Conservation (phyloP, 2,113 vertebrate species). For the Blennius ocellaris region DNA sequence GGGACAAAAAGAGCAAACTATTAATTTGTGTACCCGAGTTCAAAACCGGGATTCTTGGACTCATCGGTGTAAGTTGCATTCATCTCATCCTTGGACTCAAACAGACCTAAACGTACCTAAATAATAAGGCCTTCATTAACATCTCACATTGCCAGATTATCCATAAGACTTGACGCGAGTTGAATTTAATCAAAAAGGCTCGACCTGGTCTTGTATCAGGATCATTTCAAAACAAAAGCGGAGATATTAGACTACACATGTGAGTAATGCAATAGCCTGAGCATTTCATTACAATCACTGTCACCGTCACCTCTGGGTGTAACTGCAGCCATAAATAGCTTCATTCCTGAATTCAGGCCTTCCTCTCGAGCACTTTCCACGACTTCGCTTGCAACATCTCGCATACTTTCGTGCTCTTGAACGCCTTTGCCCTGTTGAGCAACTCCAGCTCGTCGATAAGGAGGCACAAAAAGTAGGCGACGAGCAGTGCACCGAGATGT, state of each 20-base stretch:
- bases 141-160: too few relatives aligned
- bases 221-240: neutral
- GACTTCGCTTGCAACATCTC: slow-evolving; percentile 24
- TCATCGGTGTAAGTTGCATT: too few relatives aligned
- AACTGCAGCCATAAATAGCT: neutral
- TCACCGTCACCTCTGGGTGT: neutral
- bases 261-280: neutral
- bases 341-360: neutral
- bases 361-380: slow-evolving; percentile 12
- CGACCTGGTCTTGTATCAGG: neutral
- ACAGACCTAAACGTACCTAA: too few relatives aligned
- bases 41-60: too few relatives aligned
- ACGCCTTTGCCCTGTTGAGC: slow-evolving; percentile 38
- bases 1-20: too few relatives aligned
- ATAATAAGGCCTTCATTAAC: too few relatives aligned
- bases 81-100: too few relatives aligned
- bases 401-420: slow-evolving; percentile 28
- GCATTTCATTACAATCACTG: neutral
- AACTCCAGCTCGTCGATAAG: slow-evolving; percentile 48
- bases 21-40: too few relatives aligned
- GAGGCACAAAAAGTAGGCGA: slow-evolving; percentile 56
- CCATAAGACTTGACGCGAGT: too few relatives aligned
- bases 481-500: slow-evolving; percentile 42
- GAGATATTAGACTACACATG: neutral
- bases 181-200: neutral